Conservation (phyloP, 2,888 invertebrate species). For the Alloplasta piceator region DNA sequence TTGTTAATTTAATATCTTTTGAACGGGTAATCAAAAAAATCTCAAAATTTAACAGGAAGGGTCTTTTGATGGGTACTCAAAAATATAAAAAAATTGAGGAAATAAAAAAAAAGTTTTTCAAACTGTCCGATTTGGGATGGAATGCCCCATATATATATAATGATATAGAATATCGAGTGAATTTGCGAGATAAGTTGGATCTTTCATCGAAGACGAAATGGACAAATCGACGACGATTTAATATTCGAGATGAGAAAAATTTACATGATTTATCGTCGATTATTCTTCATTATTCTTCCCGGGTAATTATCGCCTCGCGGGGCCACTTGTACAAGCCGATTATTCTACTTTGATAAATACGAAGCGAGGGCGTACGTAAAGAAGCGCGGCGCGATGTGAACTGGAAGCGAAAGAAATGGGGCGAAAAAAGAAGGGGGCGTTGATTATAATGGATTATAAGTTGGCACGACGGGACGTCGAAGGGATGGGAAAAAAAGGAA, state of each 20-base stretch:
- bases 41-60: too few species aligned
- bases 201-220: not conserved
- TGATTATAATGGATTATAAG: slow-evolving; percentile 48
- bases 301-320: slow-evolving; percentile 42
- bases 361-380: slow-evolving; percentile 10
- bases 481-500: not conserved
- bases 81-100: too few species aligned
- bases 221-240: too few species aligned
- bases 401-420: slow-evolving; percentile 46
- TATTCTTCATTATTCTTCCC: slow-evolving; percentile 2
- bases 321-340: slow-evolving; percentile 25
- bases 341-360: slow-evolving; percentile 40
- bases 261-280: slow-evolving; percentile 19
- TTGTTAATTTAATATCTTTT: too few species aligned
- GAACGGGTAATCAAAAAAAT: too few species aligned
- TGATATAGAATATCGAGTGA: too few species aligned
- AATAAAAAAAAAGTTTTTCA: too few species aligned
- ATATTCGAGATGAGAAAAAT: not conserved
- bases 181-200: not conserved
- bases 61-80: too few species aligned
- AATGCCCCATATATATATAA: too few species aligned
- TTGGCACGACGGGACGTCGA: slow-evolving; percentile 42
- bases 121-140: too few species aligned
- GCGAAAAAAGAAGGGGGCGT: slow-evolving; percentile 24
- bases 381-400: not conserved